phyloP scores from a whole-genome alignment of 2,113 vertebrate species.

The Cebus imitator region DNA sequence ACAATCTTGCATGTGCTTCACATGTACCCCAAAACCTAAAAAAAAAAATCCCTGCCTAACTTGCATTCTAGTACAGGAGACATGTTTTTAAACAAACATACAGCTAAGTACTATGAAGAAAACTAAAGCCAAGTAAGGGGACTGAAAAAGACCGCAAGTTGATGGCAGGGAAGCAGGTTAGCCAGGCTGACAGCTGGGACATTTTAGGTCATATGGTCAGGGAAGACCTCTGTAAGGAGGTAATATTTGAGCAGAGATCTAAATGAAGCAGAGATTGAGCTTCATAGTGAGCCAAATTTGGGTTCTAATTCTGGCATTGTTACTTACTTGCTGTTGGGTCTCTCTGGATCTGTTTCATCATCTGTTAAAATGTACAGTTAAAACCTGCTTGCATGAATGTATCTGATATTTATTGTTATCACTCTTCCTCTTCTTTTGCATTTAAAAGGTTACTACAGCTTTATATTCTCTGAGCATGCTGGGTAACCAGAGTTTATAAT shows the following conservation, averaged over 20 bases:
- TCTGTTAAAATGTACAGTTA: not conserved
- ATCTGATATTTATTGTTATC: not conserved
- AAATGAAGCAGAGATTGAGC: not conserved
- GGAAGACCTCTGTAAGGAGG: not conserved
- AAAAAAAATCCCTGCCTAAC: not conserved
- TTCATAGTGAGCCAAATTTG: not conserved
- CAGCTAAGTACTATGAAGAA: not conserved
- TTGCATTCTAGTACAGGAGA: not conserved
- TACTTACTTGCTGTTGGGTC: not conserved
- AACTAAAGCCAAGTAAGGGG: not conserved
- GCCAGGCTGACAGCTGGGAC: accelerated
- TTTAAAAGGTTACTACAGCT: constrained; percentile 45
- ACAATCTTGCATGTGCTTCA: too few species aligned
- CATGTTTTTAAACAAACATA: not conserved
- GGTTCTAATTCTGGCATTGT: not conserved
- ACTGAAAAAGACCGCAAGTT: not conserved
- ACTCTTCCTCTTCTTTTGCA: not conserved
- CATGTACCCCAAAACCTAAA: too few species aligned
- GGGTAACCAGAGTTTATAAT: not conserved
- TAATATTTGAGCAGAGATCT: not conserved
- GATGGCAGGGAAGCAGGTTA: not conserved
- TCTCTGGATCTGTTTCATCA: not conserved
- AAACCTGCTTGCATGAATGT: not conserved
- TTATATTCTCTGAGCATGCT: constrained; percentile 19
- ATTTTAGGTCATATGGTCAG: not conserved